Evolutionary conservation across 64 coral and sea anemone species (phyloP), one percentile per base, ranked within the genome.

Genomic region (Dendrophyllia cribrosa): DNA sequence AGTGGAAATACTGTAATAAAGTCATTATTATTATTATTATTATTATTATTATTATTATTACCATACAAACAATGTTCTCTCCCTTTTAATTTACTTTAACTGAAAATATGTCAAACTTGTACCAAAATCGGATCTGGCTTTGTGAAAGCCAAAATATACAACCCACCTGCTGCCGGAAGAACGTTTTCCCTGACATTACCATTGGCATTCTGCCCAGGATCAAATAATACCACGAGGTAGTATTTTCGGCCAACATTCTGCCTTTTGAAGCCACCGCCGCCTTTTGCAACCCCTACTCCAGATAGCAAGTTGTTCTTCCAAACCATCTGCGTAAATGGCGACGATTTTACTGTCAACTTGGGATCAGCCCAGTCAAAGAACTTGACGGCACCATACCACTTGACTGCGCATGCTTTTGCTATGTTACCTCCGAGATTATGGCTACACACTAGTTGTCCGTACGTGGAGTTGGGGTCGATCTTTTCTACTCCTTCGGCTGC

Each of bases 291-390:
- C 6, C 91, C 91, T 16, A 92, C 91, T 7, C 91, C 91, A 5
- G 76, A 47, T 17, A 43, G 55, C 0, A 59, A 51, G 61, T 51
- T 78, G 6, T 61, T 23, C 24, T 92, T 86, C 91, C 91, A 92
- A 43, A 92, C 83, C 56, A 92, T 20, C 46, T 75, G 82, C 10
- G 75, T 69, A 47, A 92, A 92, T 3, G 64, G 69, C 13, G 81
- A 61, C 19, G 91, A 24, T 51, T 92, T 92, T 21, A 52, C 10
- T 55, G 91, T 85, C 51, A 92, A 25, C 22, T 50, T 69, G 14
- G 91, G 82, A 66, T 78, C 56, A 4, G 91, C 45, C 91, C 91
- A 92, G 58, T 92, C 91, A 78, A 67, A 92, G 59, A 76, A 83
- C 60, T 58, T 58, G 67, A 88, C 43, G 16, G 67, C 86, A 9